Evolutionary conservation across 2,797 vertebrate genomes (phyloP).

Genomic region (Gymnoscopelus braueri): DNA sequence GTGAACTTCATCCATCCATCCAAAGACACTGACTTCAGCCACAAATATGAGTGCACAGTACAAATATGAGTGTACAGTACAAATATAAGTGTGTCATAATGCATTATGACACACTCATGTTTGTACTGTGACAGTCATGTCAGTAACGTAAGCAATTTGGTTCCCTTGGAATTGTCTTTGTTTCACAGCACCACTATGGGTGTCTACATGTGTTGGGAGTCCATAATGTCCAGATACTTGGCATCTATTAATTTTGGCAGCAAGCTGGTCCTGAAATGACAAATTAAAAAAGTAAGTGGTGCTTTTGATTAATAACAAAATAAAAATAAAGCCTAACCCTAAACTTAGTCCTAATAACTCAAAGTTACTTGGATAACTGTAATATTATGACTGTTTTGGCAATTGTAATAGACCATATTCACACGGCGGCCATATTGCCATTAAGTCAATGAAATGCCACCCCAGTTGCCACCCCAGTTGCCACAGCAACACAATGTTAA

Average conservation of each 20-base stretch:
- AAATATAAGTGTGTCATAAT: background rate
- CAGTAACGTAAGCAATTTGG: constrained; percentile 28
- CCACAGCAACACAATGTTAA: too few relatives aligned
- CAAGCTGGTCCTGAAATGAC: constrained; percentile 83
- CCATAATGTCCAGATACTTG: constrained; percentile 93
- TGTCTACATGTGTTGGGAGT: constrained; percentile 85
- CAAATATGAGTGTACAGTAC: background rate
- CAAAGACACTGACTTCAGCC: background rate
- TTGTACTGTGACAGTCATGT: background rate
- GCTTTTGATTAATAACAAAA: too few relatives aligned
- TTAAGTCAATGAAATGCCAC: too few relatives aligned
- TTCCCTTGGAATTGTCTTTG: constrained; percentile 23
- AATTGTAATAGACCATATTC: too few relatives aligned
- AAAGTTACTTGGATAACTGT: too few relatives aligned
- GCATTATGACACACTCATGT: background rate
- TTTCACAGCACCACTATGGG: background rate
- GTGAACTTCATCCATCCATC: constrained; percentile 3
- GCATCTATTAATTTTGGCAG: constrained; percentile 90
- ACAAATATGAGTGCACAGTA: constrained; percentile 1
- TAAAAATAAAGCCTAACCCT: too few relatives aligned
- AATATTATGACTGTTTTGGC: too few relatives aligned
- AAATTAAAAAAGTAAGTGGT: constrained; percentile 26
- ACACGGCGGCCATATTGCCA: too few relatives aligned
- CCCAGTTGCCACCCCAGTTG: too few relatives aligned
- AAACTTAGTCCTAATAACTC: too few relatives aligned